These are phyloP conservation scores for Zoroaster sp. DNA, from an alignment of 53 echinoderm and acorn worm genomes.

Conservation along the genomic window DNA sequence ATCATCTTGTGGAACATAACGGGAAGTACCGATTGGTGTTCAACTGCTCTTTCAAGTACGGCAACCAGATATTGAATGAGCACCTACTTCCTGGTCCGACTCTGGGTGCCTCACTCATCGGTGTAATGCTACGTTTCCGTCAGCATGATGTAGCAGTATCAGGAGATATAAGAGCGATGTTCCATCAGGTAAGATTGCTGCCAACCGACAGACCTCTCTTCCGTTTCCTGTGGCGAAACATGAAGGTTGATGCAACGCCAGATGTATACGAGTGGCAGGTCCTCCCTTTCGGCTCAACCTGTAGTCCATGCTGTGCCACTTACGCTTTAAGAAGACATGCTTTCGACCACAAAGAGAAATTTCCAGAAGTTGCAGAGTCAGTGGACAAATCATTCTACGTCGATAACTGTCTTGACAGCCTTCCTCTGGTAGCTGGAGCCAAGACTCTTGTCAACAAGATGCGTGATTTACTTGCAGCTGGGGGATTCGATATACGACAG, in stretches of 20 bases:
- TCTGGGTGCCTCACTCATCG: conserved; percentile 21
- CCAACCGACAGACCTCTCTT: background rate
- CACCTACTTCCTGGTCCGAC: conserved; percentile 29
- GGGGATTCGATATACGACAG: conserved; percentile 26
- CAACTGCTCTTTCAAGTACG: conserved; percentile 40
- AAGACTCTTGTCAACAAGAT: background rate
- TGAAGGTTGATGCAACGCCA: background rate
- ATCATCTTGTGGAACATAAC: conserved; percentile 26
- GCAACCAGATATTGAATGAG: background rate
- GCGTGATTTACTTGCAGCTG: background rate
- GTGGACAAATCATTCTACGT: conserved; percentile 20
- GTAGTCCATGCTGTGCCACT: conserved; percentile 39
- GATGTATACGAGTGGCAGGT: conserved; percentile 32
- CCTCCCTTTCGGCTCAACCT: conserved; percentile 45
- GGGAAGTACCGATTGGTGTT: conserved; percentile 35
- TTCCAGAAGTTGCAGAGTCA: background rate
- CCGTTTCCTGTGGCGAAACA: conserved; percentile 25
- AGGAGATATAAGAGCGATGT: conserved; percentile 38
- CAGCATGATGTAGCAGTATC: conserved; percentile 37
- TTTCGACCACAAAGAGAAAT: too few species aligned
- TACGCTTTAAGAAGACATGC: background rate
- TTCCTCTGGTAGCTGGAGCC: too few species aligned
- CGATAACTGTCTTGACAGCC: background rate
- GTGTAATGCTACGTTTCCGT: conserved; percentile 15
- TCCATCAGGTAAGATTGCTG: conserved; percentile 1